Percentiles rank a stretch among this genome's conserved stretches.
These are phyloP conservation scores for Gryon sp. DNA, from an alignment of 1,140 invertebrate species.

Conservation along the genomic window DNA sequence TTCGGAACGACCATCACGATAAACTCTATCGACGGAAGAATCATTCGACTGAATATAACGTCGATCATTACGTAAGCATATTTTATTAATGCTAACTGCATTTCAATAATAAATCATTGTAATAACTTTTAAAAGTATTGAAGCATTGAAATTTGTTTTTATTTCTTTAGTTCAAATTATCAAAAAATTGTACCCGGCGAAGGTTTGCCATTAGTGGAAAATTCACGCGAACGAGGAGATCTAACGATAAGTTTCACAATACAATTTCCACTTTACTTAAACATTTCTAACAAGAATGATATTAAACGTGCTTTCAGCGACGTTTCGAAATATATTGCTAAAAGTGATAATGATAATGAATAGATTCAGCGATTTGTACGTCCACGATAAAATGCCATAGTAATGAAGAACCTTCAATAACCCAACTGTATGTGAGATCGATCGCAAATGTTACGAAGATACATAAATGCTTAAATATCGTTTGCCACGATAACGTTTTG, in stretches of 20 bases:
- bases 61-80: constrained; percentile 83
- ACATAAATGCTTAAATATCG: not conserved
- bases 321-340: constrained; percentile 57
- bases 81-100: too few relatives aligned
- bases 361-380: constrained; percentile 77
- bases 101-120: too few relatives aligned
- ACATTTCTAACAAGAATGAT: constrained; percentile 76
- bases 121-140: not conserved
- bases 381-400: constrained; percentile 76
- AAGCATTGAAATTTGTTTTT: not conserved
- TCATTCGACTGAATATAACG: constrained; percentile 84
- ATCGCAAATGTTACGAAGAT: constrained; percentile 21
- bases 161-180: constrained; percentile 80
- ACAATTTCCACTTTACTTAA: constrained; percentile 80
- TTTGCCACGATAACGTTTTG: too few relatives aligned
- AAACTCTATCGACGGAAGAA: constrained; percentile 84
- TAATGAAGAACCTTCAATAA: constrained; percentile 43
- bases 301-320: constrained; percentile 77
- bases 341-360: constrained; percentile 64
- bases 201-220: constrained; percentile 82
- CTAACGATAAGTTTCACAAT: constrained; percentile 81
- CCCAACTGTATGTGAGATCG: constrained; percentile 6
- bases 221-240: constrained; percentile 78
- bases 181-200: constrained; percentile 82
- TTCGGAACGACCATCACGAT: constrained; percentile 83